Conservation (phyloP, 2,797 vertebrate genomes). For the Acanthis flammea region DNA sequence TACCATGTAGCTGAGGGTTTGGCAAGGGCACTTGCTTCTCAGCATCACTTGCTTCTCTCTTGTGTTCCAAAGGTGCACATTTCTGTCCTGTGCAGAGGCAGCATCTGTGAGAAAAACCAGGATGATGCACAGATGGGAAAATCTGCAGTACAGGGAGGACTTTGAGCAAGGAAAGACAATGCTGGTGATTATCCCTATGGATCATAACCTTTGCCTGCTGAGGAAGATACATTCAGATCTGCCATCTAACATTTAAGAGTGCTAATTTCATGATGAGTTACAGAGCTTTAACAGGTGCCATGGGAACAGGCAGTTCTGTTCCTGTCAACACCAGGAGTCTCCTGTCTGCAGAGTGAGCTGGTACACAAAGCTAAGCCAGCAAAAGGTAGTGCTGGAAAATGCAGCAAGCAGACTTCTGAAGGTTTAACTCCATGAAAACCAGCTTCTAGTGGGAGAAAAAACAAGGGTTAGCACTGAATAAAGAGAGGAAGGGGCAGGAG, state of each 20-base stretch:
- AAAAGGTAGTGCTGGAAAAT: background rate
- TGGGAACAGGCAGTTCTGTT: background rate
- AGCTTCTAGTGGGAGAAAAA: background rate
- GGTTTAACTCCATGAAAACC: background rate
- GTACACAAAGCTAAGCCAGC: background rate
- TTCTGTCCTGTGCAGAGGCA: accelerated
- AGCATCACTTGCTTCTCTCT: background rate
- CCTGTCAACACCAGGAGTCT: background rate
- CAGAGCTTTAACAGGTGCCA: background rate
- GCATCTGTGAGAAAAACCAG: background rate
- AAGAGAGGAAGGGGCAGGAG: background rate
- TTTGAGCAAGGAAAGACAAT: background rate
- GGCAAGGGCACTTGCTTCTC: background rate
- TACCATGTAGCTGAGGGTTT: background rate
- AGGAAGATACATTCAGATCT: background rate
- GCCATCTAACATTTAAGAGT: background rate
- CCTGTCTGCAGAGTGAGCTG: background rate
- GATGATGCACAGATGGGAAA: accelerated
- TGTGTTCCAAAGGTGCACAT: accelerated
- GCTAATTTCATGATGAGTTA: background rate
- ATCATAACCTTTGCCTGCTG: background rate
- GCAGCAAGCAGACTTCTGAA: background rate
- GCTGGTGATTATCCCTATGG: background rate
- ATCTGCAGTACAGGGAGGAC: background rate
- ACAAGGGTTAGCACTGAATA: background rate